Evolutionary conservation across 2,888 invertebrate genomes (phyloP), one percentile per base, ranked within the genome.

Genomic region (Spialia ferax): DNA sequence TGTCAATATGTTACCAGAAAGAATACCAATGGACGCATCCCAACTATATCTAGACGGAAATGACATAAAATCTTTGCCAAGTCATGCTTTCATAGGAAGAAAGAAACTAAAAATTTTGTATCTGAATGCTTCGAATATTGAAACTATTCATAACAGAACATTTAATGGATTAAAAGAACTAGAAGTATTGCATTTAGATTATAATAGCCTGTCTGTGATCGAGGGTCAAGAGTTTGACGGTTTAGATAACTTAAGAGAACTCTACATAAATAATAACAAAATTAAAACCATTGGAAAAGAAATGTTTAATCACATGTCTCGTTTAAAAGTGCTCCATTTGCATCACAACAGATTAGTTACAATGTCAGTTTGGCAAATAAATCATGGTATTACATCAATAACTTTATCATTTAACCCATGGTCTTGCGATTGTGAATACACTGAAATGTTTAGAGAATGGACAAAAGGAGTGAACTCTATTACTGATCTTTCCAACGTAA

Each of bases 1-100:
- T 85, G 90, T 95, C 60, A 95, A 95, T 79, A 94, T 93, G 79
- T 93, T 97, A 75, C 97, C 97, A 20, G 96, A 97, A 74, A 95
- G 96, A 89, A 97, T 98, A 82, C 98, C 98, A 10, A 98, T 98
- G 97, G 97, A 97, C 83, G 97, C 97, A 69, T 97, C 98, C n/a
- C 96, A 97, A 83, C 94, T 98, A 74, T 97, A 97, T 82, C 94
- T 98, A 71, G 97, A 97, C 85, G 97, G 97, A 72, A 97, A 98
- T 87, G 95, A 97, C 84, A 94, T 98, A 76, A 95, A 95, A 78
- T 94, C 95, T 68, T 94, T 98, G 65, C 95, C 96, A 74, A 96
- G 97, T 86, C 97, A 97, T 89, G 96, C 97, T 50, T 98, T 98
- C 87, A 97, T 98, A 76, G 98, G 97, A 4, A 95, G 97, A 74